Conservation (phyloP, 2,797 vertebrate species). For the Mus caroli region DNA sequence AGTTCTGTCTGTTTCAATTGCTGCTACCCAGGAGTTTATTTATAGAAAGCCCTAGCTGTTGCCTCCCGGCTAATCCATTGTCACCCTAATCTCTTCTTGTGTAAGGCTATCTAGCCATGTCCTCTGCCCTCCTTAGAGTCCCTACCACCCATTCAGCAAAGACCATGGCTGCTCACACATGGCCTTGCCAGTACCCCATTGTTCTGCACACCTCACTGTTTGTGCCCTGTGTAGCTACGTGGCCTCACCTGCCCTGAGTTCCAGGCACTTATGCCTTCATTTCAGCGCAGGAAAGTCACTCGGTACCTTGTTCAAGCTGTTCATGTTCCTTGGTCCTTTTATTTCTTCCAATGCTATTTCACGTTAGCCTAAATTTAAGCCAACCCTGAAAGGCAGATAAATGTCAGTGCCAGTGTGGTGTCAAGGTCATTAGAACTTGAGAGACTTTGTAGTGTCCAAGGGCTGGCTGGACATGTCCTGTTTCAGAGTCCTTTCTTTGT, state of each 20-base stretch:
- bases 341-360: neutral
- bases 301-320: neutral
- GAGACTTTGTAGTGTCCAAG: neutral
- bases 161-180: neutral
- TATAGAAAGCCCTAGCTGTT: constrained; percentile 4
- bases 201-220: neutral
- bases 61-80: neutral
- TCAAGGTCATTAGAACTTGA: neutral
- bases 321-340: neutral
- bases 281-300: constrained; percentile 37
- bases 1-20: constrained; percentile 17
- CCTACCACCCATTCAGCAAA: neutral
- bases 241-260: neutral
- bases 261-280: neutral
- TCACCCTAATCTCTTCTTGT: neutral
- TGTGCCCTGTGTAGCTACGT: neutral
- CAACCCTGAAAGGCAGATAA: neutral
- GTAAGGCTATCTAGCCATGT: neutral
- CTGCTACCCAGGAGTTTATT: constrained; percentile 12
- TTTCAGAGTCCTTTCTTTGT: constrained; percentile 16
- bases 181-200: neutral
- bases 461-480: neutral
- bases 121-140: constrained; percentile 5
- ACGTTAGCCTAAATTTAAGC: neutral
- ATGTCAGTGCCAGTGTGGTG: neutral